phyloP scores from a whole-genome alignment of 2,888 invertebrate species.

The Palloptera scutellata region DNA sequence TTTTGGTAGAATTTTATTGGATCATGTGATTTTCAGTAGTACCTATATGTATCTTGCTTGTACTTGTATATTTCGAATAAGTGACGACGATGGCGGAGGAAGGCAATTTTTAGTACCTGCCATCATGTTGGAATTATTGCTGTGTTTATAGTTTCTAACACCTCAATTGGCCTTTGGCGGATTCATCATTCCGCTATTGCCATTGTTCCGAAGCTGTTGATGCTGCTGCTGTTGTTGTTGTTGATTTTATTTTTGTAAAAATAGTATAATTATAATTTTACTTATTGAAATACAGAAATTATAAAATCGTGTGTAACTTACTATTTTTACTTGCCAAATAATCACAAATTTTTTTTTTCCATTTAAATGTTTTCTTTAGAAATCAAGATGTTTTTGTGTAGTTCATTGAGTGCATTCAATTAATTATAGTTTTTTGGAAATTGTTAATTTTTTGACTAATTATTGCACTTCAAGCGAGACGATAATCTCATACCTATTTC shows the following conservation, averaged over 20 bases:
- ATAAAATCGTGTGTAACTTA: constrained; percentile 43
- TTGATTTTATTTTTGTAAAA: constrained; percentile 28
- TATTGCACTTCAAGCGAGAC: not conserved
- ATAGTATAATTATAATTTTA: not conserved
- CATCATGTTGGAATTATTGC: not conserved
- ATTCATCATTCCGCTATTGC: not conserved
- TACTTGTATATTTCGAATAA: too few relatives aligned
- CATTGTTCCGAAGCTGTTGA: too few relatives aligned
- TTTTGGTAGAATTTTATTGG: too few relatives aligned
- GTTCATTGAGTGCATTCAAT: constrained; percentile 1
- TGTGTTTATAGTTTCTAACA: constrained; percentile 15
- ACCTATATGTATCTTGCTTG: too few relatives aligned
- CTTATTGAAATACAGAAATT: constrained; percentile 22
- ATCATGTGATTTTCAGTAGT: too few relatives aligned
- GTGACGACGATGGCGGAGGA: too few relatives aligned
- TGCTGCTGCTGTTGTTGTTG: not conserved
- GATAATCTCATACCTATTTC: too few relatives aligned
- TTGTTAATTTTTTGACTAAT: not conserved
- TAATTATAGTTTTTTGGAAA: not conserved
- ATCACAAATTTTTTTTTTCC: not conserved
- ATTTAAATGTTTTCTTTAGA: not conserved
- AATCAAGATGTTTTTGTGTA: not conserved
- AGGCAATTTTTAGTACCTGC: too few relatives aligned
- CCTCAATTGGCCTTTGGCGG: constrained; percentile 15
- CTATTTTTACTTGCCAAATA: constrained; percentile 42